phyloP scores from a whole-genome alignment of 1,140 invertebrate genomes.

The Lepidurus packardi region DNA sequence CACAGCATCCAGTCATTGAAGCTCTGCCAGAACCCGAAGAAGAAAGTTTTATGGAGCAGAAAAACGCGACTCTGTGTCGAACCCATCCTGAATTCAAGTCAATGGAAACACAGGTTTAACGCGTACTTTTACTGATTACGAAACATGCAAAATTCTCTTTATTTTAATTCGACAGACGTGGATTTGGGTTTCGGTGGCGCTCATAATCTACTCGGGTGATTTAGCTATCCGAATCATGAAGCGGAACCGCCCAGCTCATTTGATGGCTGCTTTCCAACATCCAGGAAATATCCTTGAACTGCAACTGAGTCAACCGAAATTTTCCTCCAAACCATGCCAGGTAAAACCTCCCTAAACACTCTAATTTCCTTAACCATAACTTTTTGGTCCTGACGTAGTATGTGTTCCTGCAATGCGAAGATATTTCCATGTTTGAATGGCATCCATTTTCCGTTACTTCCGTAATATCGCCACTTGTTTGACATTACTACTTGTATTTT shows the following conservation, averaged over 20 bases:
- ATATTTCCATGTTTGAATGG: conserved; percentile 31
- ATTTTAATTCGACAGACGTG: conserved; percentile 26
- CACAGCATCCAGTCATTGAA: neutral
- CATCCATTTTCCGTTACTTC: conserved; percentile 32
- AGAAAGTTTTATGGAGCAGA: neutral
- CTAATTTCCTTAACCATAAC: conserved; percentile 6
- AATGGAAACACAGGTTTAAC: neutral
- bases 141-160: neutral
- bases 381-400: conserved; percentile 24
- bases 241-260: conserved; percentile 9
- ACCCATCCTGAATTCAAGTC: conserved; percentile 26
- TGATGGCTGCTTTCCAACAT: conserved; percentile 22
- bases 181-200: conserved; percentile 24
- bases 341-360: neutral
- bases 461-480: conserved; percentile 26
- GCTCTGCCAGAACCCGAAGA: neutral
- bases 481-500: neutral
- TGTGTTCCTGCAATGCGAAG: conserved; percentile 30
- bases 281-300: conserved; percentile 30
- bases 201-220: conserved; percentile 25
- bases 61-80: conserved; percentile 22
- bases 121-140: neutral
- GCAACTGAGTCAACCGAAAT: conserved; percentile 12
- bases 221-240: conserved; percentile 12
- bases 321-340: conserved; percentile 26